A percentile compares a stretch with the other conserved stretches of the same genome.
phyloP scores from a whole-genome alignment of 2,797 vertebrate genomes.

The Mionectes olivaceus region DNA sequence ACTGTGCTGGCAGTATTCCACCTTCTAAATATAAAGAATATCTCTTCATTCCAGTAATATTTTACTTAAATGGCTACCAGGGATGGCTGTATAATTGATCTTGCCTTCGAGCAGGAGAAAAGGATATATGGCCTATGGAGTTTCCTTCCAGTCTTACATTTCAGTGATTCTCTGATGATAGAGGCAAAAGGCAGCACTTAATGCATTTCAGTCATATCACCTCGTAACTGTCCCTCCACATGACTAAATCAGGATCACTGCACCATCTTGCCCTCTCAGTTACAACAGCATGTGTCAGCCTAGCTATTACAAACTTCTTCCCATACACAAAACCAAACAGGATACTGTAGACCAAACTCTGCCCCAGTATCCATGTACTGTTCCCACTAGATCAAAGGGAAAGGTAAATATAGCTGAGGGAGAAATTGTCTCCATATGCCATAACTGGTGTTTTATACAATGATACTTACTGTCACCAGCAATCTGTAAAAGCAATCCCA shows the following conservation, averaged over 20 bases:
- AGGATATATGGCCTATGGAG: constrained; percentile 31
- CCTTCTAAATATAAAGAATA: constrained; percentile 56
- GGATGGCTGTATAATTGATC: constrained; percentile 41
- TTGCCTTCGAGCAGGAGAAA: constrained; percentile 11
- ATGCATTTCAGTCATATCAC: constrained; percentile 27
- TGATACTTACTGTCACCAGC: constrained; percentile 40
- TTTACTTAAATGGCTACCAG: constrained; percentile 43
- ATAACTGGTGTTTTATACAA: constrained; percentile 18
- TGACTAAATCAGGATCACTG: background rate
- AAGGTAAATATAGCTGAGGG: constrained; percentile 54
- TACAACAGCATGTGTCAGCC: background rate
- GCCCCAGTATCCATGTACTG: background rate
- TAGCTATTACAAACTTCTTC: background rate
- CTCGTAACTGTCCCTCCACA: background rate
- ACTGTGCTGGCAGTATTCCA: background rate
- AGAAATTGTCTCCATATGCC: constrained; percentile 55
- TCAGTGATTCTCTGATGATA: constrained; percentile 44
- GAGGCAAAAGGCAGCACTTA: constrained; percentile 28
- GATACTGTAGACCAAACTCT: background rate
- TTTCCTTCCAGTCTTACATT: constrained; percentile 45
- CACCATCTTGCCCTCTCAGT: background rate
- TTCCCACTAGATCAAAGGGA: constrained; percentile 33
- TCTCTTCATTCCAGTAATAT: constrained; percentile 34
- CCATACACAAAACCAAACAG: background rate
- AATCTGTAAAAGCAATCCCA: constrained; percentile 32